Evolutionary conservation across 2,797 vertebrate genomes (phyloP).

Genomic region (Phalanger gymnotis): DNA sequence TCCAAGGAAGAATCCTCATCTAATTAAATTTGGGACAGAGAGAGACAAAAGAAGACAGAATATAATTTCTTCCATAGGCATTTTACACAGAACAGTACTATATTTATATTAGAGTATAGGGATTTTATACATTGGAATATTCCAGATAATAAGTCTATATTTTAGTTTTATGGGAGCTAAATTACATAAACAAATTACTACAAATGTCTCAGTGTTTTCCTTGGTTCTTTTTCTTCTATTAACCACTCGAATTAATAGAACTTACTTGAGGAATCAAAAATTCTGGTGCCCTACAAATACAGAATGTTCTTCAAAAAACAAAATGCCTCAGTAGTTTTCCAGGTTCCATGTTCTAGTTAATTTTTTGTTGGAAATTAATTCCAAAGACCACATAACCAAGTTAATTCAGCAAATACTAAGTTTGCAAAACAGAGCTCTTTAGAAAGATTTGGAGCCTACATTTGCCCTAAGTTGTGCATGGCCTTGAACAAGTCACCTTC

Average conservation of each 20-base stretch:
- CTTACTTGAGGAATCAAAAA: constrained; percentile 23
- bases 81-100: background rate
- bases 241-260: background rate
- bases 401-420: constrained; percentile 30
- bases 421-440: constrained; percentile 16
- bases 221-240: background rate
- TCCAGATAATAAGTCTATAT: background rate
- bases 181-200: background rate
- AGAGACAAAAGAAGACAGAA: background rate
- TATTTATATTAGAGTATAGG: background rate
- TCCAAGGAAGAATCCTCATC: background rate
- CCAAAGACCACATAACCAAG: background rate
- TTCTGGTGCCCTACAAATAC: background rate
- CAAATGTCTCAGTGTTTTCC: background rate
- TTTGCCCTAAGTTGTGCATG: too few relatives aligned
- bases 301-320: background rate
- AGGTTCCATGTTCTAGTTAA: constrained; percentile 26
- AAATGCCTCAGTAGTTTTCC: background rate
- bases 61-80: background rate
- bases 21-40: constrained; percentile 8
- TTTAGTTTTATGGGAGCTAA: background rate
- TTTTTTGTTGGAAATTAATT: constrained; percentile 43
- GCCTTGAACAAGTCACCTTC: background rate
- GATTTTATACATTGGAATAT: background rate
- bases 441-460: background rate